phyloP scores from a whole-genome alignment of 2,888 invertebrate genomes.

The Diarsia brunnea region DNA sequence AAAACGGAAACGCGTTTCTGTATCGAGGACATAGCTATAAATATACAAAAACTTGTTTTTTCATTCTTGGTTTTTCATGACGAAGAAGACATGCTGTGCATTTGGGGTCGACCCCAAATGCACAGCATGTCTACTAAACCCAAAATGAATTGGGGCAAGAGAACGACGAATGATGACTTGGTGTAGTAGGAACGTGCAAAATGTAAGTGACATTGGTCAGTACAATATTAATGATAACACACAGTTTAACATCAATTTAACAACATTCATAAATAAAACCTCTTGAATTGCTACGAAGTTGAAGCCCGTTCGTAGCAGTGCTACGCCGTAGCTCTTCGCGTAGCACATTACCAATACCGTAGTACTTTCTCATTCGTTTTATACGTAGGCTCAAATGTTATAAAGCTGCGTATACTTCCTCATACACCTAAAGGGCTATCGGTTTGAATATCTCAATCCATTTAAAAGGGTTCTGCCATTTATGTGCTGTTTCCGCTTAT shows the following conservation, averaged over 20 bases:
- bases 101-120: too few relatives aligned
- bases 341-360: conserved; percentile 8
- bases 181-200: too few relatives aligned
- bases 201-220: too few relatives aligned
- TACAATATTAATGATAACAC: too few relatives aligned
- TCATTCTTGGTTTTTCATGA: too few relatives aligned
- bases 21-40: background rate
- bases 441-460: conserved; percentile 41
- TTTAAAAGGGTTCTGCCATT: conserved; percentile 50
- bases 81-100: too few relatives aligned
- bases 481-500: conserved; percentile 42
- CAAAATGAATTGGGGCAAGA: too few relatives aligned
- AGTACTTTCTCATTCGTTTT: conserved; percentile 10
- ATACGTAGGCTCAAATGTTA: conserved; percentile 33
- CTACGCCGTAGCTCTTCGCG: conserved; percentile 31
- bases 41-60: background rate
- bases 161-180: too few relatives aligned
- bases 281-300: conserved; percentile 5
- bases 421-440: conserved; percentile 16
- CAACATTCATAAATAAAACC: background rate
- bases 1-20: background rate
- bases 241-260: background rate
- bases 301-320: conserved; percentile 16
- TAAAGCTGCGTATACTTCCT: conserved; percentile 2
- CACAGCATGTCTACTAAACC: too few relatives aligned